These are phyloP conservation scores for Dolichotis patagonum DNA, from an alignment of 2,113 vertebrate species.

Conservation along the genomic window DNA sequence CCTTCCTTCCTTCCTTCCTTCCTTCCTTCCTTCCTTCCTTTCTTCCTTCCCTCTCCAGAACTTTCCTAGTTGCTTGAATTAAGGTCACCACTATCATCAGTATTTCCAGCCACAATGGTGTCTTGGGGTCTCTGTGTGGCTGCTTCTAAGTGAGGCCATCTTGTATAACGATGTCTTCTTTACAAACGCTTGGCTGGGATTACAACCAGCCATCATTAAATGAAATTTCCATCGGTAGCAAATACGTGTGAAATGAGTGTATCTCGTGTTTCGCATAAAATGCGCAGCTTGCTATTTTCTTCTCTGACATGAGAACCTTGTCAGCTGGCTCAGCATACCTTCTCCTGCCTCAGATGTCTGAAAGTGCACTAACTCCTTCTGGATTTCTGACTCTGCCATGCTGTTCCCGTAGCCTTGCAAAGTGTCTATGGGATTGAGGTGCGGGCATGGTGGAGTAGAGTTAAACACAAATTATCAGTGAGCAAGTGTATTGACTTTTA, in stretches of 20 bases:
- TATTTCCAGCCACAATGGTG: background rate
- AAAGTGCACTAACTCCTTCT: background rate
- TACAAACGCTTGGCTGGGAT: constrained; percentile 57
- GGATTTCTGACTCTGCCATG: background rate
- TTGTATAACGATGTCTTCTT: constrained; percentile 37
- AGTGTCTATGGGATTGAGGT: background rate
- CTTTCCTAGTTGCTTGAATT: background rate
- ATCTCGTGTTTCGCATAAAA: constrained; percentile 61
- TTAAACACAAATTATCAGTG: background rate
- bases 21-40: background rate
- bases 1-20: too few relatives aligned
- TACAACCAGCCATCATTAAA: constrained; percentile 56
- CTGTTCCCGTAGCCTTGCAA: background rate
- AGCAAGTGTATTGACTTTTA: constrained; percentile 10
- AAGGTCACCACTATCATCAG: background rate
- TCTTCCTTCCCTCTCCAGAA: background rate
- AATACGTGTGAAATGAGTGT: constrained; percentile 59
- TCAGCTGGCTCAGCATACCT: background rate
- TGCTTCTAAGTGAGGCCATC: background rate
- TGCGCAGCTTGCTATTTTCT: constrained; percentile 58
- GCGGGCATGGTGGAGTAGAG: background rate
- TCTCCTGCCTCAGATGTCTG: background rate
- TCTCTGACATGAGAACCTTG: background rate
- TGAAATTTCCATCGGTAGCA: constrained; percentile 68
- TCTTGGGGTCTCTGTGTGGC: background rate